Evolutionary conservation across 2,888 invertebrate genomes (phyloP).

Genomic region (Vesta saturnalis): DNA sequence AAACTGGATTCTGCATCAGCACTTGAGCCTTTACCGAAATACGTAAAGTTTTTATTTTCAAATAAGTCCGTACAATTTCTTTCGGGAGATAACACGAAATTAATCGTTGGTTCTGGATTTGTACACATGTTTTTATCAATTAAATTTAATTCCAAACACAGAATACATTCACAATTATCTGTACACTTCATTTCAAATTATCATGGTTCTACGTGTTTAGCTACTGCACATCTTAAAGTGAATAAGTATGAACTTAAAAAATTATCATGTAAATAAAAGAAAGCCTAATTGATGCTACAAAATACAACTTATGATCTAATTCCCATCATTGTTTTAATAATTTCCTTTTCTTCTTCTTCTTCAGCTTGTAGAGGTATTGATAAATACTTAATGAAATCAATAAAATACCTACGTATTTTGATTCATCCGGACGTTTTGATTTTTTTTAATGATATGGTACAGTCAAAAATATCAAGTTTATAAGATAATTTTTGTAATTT

Average conservation of each 20-base stretch:
- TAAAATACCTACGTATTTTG: no score
- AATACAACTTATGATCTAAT: constrained; percentile 53
- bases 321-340: constrained; percentile 58
- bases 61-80: constrained; percentile 54
- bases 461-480: no score
- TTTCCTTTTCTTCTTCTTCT: constrained; percentile 52
- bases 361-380: no score
- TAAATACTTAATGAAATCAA: neutral
- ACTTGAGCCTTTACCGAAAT: constrained; percentile 67
- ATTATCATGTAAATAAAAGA: constrained; percentile 37
- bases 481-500: no score
- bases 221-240: no score
- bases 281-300: constrained; percentile 47
- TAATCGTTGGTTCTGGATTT: constrained; percentile 51
- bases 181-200: constrained; percentile 73
- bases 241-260: neutral
- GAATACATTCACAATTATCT: constrained; percentile 77
- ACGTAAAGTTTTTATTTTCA: constrained; percentile 64
- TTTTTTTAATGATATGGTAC: no score
- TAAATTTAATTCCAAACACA: constrained; percentile 78
- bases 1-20: no score
- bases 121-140: constrained; percentile 66
- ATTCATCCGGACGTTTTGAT: no score
- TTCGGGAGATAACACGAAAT: constrained; percentile 68
- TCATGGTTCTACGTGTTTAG: no score